A percentile compares a stretch with the other conserved stretches of the same genome.
Conservation (phyloP, 1,140 invertebrate genomes). For the Caenorhabditis latens region DNA sequence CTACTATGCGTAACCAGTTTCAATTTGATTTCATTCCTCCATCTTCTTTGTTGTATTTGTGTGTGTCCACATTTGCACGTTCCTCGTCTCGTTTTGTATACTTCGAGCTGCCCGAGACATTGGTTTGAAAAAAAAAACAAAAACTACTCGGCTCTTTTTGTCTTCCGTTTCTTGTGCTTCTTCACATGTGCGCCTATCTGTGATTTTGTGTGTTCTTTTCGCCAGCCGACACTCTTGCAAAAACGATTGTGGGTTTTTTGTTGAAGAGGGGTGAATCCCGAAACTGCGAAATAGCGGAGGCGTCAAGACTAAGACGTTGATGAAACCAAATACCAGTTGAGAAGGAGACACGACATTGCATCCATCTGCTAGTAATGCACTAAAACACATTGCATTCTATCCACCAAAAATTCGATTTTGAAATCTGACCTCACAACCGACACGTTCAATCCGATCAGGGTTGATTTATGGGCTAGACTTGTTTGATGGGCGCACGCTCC, state of each 20-base stretch:
- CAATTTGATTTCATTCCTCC: not conserved
- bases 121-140: conserved; percentile 22
- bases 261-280: not conserved
- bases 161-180: not conserved
- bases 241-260: not conserved
- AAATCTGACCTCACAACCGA: conserved; percentile 43
- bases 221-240: conserved; percentile 3
- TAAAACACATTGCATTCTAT: not conserved
- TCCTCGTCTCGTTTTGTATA: conserved; percentile 2
- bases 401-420: conserved; percentile 4
- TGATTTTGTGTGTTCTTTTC: conserved; percentile 42
- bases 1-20: conserved; percentile 32
- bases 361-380: conserved; percentile 27
- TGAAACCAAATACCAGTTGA: conserved; percentile 37
- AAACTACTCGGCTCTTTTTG: not conserved
- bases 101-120: not conserved
- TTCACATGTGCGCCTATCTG: conserved; percentile 31
- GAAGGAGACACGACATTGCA: not conserved
- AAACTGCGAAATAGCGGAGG: conserved; percentile 5
- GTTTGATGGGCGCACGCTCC: not conserved
- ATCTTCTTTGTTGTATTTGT: not conserved
- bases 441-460: conserved; percentile 15
- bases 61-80: conserved; percentile 38
- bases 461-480: conserved; percentile 45
- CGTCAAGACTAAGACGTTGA: conserved; percentile 33